Percentiles rank a stretch among this genome's conserved stretches.
phyloP scores from a whole-genome alignment of 2,888 invertebrate genomes.

The Thymelicus lineola region DNA sequence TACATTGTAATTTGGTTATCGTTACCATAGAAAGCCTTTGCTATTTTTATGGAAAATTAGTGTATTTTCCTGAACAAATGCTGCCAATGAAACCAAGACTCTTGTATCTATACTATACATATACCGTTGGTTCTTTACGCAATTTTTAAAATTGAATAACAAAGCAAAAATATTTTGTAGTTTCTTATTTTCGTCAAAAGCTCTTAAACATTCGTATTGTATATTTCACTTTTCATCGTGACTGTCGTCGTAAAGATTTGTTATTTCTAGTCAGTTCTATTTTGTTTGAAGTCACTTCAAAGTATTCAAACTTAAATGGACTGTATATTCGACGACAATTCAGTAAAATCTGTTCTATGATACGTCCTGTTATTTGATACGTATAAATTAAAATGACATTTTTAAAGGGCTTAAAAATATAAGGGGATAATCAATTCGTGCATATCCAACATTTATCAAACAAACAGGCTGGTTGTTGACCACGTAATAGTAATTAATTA shows the following conservation, averaged over 20 bases:
- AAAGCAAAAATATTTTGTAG: not conserved
- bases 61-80: not conserved
- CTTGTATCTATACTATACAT: not conserved
- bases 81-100: not conserved
- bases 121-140: not conserved
- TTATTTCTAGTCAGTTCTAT: conserved; percentile 3
- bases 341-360: not conserved
- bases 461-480: too few relatives aligned
- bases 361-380: not conserved
- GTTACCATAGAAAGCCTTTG: not conserved
- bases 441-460: too few relatives aligned
- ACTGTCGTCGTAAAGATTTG: conserved; percentile 2
- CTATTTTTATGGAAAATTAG: too few relatives aligned
- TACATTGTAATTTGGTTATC: not conserved
- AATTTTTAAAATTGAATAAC: not conserved
- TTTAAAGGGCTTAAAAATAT: not conserved
- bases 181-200: not conserved
- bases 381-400: not conserved
- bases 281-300: conserved; percentile 2
- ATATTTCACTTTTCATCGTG: not conserved
- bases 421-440: too few relatives aligned
- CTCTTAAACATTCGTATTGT: not conserved
- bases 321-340: not conserved
- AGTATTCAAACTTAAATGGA: not conserved
- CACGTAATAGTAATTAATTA: too few relatives aligned